Percentiles rank a stretch among this genome's conserved stretches.
Conservation (phyloP, 2,797 vertebrate species). For the Micromesistius poutassou region DNA sequence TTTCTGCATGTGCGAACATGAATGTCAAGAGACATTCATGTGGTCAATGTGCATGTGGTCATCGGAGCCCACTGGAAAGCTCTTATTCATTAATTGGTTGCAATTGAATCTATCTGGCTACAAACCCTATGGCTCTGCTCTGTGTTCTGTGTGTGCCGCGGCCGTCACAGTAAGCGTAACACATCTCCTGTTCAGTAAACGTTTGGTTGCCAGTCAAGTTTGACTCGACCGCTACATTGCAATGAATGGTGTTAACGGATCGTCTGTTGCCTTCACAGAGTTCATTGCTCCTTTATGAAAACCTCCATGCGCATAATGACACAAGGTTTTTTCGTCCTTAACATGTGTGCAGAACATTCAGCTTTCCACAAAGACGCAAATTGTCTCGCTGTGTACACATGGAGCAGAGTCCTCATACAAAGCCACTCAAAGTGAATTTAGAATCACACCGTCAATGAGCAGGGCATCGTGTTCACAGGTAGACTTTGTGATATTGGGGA, state of each 20-base stretch:
- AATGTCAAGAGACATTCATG: neutral
- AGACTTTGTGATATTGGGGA: neutral
- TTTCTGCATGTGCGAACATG: neutral
- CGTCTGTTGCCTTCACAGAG: neutral
- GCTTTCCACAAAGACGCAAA: neutral
- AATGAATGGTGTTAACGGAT: neutral
- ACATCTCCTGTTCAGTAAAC: neutral
- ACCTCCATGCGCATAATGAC: neutral
- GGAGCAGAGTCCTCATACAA: neutral
- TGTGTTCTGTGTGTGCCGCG: neutral
- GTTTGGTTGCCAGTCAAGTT: neutral
- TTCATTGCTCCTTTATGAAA: neutral
- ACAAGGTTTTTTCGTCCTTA: neutral
- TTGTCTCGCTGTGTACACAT: neutral
- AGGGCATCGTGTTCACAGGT: neutral
- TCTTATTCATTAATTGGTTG: neutral
- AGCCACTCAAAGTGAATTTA: neutral
- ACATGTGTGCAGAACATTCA: neutral
- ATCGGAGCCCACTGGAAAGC: neutral
- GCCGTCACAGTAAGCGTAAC: neutral
- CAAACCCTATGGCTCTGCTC: neutral
- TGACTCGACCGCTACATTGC: neutral
- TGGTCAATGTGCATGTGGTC: neutral
- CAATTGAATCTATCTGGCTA: neutral
- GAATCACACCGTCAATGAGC: neutral